A percentile compares a stretch with the other conserved stretches of the same genome.
phyloP scores from a whole-genome alignment of 2,888 invertebrate species.

The Allophyes oxyacanthae region DNA sequence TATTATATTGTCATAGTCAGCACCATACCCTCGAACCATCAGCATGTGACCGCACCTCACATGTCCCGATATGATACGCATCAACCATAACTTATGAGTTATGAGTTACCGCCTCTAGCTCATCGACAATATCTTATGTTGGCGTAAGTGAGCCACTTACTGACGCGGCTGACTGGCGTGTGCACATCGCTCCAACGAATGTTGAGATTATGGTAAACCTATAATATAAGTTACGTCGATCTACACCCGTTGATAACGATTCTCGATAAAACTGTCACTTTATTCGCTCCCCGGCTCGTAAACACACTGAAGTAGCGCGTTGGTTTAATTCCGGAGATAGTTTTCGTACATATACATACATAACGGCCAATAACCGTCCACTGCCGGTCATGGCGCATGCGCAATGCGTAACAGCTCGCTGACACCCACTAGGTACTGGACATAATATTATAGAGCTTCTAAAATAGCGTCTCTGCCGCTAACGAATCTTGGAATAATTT shows the following conservation, averaged over 20 bases:
- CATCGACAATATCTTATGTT: neutral
- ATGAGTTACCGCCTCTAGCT: neutral
- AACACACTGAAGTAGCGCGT: constrained; percentile 39
- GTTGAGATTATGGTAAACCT: constrained; percentile 26
- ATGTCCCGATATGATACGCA: no score
- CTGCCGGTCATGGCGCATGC: neutral
- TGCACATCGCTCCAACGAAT: constrained; percentile 22
- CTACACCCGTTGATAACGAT: constrained; percentile 19
- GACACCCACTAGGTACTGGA: neutral
- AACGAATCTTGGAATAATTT: no score
- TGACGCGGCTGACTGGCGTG: neutral
- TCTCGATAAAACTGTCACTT: constrained; percentile 35
- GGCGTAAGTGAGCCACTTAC: constrained; percentile 7
- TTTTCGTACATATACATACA: neutral
- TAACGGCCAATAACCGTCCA: neutral
- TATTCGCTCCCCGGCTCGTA: constrained; percentile 22
- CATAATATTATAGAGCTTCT: neutral
- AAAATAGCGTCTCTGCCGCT: no score
- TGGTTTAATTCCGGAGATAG: constrained; percentile 15
- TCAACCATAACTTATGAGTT: no score
- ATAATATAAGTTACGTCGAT: constrained; percentile 9
- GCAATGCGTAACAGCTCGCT: neutral
- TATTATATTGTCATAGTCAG: no score
- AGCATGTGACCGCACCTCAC: no score
- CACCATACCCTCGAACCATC: no score